phyloP scores from a whole-genome alignment of 2,797 vertebrate genomes.

The Sciaenops ocellatus region DNA sequence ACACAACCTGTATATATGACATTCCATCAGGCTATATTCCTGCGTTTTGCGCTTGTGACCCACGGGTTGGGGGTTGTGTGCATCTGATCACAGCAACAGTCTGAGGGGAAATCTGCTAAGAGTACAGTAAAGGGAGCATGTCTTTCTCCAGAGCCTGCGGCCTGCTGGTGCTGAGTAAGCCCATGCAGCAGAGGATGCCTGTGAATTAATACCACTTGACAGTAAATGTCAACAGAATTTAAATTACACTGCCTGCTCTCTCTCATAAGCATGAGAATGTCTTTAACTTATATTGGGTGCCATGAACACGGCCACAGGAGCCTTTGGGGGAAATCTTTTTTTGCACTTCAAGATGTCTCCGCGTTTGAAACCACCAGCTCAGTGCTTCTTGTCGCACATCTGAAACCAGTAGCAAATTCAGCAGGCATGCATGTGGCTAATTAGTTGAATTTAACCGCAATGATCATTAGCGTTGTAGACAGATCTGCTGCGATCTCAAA shows the following conservation, averaged over 20 bases:
- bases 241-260: conserved; percentile 85
- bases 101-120: conserved; percentile 73
- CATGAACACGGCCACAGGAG: conserved; percentile 76
- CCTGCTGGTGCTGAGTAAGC: conserved; percentile 87
- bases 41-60: conserved; percentile 73
- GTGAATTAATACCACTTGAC: conserved; percentile 88
- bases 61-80: conserved; percentile 72
- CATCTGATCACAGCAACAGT: conserved; percentile 69
- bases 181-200: conserved; percentile 78
- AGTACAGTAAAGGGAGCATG: conserved; percentile 79
- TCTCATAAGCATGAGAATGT: conserved; percentile 83
- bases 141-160: conserved; percentile 80
- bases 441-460: conserved; percentile 83
- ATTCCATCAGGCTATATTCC: conserved; percentile 77
- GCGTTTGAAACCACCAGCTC: conserved; percentile 82
- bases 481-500: conserved; percentile 83
- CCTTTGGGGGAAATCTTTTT: conserved; percentile 72
- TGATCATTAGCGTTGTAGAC: conserved; percentile 86
- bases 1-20: conserved; percentile 81
- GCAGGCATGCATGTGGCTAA: conserved; percentile 80
- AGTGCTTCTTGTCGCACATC: conserved; percentile 69
- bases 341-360: conserved; percentile 80
- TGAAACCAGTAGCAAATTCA: conserved; percentile 78
- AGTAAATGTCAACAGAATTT: conserved; percentile 92
- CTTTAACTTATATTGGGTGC: conserved; percentile 86